phyloP scores from a whole-genome alignment of 1,140 invertebrate species.

The Lethrus apterus region DNA sequence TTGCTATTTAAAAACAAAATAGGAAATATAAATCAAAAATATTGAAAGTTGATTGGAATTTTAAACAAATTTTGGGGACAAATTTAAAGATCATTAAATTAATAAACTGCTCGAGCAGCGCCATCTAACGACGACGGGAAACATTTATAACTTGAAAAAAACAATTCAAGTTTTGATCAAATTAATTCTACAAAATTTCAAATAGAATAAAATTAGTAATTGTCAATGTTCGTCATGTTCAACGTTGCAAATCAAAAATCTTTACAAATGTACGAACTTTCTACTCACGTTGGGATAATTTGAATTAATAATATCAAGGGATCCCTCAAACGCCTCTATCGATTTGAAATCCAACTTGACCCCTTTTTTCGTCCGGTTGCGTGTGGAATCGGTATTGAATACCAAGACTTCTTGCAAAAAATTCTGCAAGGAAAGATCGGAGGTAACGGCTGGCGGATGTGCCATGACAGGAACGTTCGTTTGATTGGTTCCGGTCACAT shows the following conservation, averaged over 20 bases:
- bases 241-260: not conserved
- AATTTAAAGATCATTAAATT: too few relatives aligned
- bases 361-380: constrained; percentile 51
- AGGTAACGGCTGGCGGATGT: constrained; percentile 65
- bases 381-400: constrained; percentile 37
- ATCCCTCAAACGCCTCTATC: constrained; percentile 65
- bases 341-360: constrained; percentile 86
- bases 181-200: not conserved
- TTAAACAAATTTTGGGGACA: too few relatives aligned
- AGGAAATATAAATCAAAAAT: too few relatives aligned
- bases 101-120: too few relatives aligned
- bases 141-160: not conserved
- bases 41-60: too few relatives aligned
- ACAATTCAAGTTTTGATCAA: not conserved
- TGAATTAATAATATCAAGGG: constrained; percentile 49
- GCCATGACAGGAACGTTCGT: constrained; percentile 71
- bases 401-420: constrained; percentile 58
- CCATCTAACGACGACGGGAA: not conserved
- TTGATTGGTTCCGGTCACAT: constrained; percentile 39
- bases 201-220: not conserved
- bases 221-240: not conserved
- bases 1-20: too few relatives aligned
- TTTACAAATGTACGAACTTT: not conserved
- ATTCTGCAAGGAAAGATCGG: constrained; percentile 67
- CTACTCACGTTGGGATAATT: constrained; percentile 28